Percentiles rank a stretch among this genome's conserved stretches.
Evolutionary conservation across 2,113 vertebrate species (phyloP).

Genomic region (Dissostichus mawsoni): DNA sequence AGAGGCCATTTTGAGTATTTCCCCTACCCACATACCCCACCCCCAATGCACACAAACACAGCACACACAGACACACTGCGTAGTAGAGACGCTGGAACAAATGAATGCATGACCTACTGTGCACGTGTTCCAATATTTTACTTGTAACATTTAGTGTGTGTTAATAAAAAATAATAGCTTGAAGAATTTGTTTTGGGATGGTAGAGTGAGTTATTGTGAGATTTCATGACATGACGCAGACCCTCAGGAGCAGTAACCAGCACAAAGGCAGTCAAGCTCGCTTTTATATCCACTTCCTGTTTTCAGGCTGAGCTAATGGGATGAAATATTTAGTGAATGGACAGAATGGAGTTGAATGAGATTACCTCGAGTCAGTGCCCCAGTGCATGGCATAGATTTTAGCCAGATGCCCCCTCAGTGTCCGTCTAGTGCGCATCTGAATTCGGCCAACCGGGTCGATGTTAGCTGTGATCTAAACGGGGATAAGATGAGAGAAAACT

Average conservation of each 20-base stretch:
- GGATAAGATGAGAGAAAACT: constrained; percentile 11
- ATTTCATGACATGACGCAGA: constrained; percentile 11
- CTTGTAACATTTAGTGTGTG: not conserved
- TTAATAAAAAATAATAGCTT: constrained; percentile 1
- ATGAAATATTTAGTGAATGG: constrained; percentile 53
- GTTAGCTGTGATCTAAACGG: constrained; percentile 95
- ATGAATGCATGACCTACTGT: constrained; percentile 9
- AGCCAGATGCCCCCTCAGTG: constrained; percentile 96
- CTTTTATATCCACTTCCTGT: constrained; percentile 59
- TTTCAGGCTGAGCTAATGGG: constrained; percentile 33
- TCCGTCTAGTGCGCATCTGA: constrained; percentile 98
- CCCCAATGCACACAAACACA: constrained; percentile 59
- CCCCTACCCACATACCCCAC: constrained; percentile 62
- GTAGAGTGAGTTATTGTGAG: constrained; percentile 18
- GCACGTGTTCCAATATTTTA: not conserved
- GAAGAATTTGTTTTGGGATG: constrained; percentile 11
- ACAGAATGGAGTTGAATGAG: constrained; percentile 41
- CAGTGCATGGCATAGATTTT: constrained; percentile 99
- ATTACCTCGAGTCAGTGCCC: constrained; percentile 98
- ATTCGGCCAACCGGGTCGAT: constrained; percentile 98
- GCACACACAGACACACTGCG: constrained; percentile 43
- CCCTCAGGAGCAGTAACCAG: constrained; percentile 29
- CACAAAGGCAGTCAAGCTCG: constrained; percentile 40
- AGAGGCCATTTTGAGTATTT: constrained; percentile 75
- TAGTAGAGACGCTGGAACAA: constrained; percentile 17